These are phyloP conservation scores for Cylloceria caligata DNA, from an alignment of 2,888 invertebrate genomes.

Conservation along the genomic window DNA sequence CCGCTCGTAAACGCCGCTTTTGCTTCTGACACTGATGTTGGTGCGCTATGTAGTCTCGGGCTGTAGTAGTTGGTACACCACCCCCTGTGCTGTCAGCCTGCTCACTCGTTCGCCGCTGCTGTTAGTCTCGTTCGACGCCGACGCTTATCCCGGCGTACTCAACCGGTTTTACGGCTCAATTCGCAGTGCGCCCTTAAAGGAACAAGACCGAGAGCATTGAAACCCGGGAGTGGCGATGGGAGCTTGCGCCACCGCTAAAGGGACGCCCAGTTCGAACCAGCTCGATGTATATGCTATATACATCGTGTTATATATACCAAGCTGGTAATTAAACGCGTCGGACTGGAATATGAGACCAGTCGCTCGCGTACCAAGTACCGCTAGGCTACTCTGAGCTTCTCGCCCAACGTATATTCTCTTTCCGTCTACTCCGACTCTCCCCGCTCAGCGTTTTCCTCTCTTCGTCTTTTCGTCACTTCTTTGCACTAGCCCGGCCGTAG, in stretches of 20 bases:
- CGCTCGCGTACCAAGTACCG: slow-evolving; percentile 39
- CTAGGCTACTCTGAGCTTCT: slow-evolving; percentile 55
- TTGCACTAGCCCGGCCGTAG: slow-evolving; percentile 19
- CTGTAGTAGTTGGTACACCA: slow-evolving; percentile 51
- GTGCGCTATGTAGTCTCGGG: slow-evolving; percentile 47
- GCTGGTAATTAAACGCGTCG: slow-evolving; percentile 81
- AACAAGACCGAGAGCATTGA: slow-evolving; percentile 72
- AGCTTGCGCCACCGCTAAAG: slow-evolving; percentile 48
- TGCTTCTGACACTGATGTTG: slow-evolving; percentile 56
- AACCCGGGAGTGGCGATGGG: slow-evolving; percentile 46
- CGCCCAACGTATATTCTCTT: slow-evolving; percentile 50
- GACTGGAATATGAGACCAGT: slow-evolving; percentile 69
- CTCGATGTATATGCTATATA: slow-evolving; percentile 20
- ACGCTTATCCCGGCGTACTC: slow-evolving; percentile 62
- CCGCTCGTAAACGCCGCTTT: slow-evolving; percentile 78
- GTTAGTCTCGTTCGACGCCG: slow-evolving; percentile 55
- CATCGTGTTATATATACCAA: slow-evolving; percentile 41
- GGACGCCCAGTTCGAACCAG: slow-evolving; percentile 36
- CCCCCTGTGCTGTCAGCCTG: slow-evolving; percentile 60
- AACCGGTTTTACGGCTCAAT: slow-evolving; percentile 82
- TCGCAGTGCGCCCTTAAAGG: slow-evolving; percentile 82
- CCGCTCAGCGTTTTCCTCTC: neutral
- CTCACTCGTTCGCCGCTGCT: slow-evolving; percentile 49
- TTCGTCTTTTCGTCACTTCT: slow-evolving; percentile 23
- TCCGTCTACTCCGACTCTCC: slow-evolving; percentile 47